Evolutionary conservation across 2,113 vertebrate genomes (phyloP).

Genomic region (Ariopsis seemanni): DNA sequence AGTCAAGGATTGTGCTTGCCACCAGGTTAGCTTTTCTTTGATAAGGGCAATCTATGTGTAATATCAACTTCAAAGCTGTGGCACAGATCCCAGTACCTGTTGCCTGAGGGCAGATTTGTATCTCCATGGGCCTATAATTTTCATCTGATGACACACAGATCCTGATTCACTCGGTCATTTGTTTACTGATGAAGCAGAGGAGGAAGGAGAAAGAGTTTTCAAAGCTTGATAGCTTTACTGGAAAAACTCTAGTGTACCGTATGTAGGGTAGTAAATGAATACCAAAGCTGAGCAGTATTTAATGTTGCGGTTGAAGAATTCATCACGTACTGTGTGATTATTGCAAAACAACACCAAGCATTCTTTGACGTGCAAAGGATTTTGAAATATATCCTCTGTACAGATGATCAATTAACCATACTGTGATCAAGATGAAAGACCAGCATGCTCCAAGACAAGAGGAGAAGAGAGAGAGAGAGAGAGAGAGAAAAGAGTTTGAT

Average conservation of each 20-base stretch:
- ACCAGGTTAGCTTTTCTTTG: constrained; percentile 44
- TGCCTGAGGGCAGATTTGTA: constrained; percentile 48
- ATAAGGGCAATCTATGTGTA: constrained; percentile 41
- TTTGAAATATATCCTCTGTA: constrained; percentile 21
- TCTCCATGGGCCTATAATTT: constrained; percentile 44
- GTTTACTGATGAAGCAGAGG: background rate
- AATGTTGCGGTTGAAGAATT: background rate
- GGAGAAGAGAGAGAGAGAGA: constrained; percentile 21
- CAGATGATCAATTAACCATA: constrained; percentile 14
- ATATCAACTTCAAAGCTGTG: constrained; percentile 57
- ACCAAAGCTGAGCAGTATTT: background rate
- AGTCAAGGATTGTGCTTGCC: constrained; percentile 25
- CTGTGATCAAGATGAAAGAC: constrained; percentile 24
- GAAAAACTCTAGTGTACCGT: background rate
- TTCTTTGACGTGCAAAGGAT: constrained; percentile 1
- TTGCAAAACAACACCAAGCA: background rate
- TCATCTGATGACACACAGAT: background rate
- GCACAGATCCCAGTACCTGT: constrained; percentile 49
- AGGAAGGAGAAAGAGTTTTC: background rate
- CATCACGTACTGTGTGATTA: background rate
- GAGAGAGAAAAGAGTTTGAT: constrained; percentile 29
- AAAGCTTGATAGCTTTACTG: background rate
- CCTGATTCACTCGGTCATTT: constrained; percentile 2
- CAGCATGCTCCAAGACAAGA: constrained; percentile 16
- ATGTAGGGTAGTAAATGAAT: background rate